Evolutionary conservation across 2,888 invertebrate species (phyloP).

Genomic region (Tachina grossa): DNA sequence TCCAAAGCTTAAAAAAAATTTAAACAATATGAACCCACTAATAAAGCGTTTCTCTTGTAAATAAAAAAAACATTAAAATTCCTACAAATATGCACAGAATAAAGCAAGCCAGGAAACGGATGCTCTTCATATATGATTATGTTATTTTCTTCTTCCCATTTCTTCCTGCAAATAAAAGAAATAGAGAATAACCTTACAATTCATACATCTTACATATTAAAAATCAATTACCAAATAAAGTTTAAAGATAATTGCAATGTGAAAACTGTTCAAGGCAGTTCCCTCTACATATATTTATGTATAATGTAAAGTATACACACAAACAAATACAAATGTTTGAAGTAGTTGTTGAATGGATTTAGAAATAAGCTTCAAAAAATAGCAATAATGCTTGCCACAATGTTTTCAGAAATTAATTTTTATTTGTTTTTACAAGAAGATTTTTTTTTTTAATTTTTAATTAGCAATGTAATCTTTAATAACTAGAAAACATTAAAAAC

Average conservation of each 20-base stretch:
- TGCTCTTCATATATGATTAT: conserved; percentile 4
- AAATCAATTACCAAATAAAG: not conserved
- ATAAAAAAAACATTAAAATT: not conserved
- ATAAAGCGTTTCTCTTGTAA: not conserved
- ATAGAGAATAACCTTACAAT: not conserved
- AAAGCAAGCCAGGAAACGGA: not conserved
- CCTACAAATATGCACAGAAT: not conserved
- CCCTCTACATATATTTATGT: too few species aligned
- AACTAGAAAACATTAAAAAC: too few species aligned
- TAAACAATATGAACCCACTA: conserved; percentile 36
- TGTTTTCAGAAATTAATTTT: too few species aligned
- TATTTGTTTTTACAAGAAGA: too few species aligned
- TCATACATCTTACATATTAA: not conserved
- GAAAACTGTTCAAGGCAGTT: not conserved
- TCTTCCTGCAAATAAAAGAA: not conserved
- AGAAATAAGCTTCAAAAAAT: too few species aligned
- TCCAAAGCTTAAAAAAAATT: not conserved
- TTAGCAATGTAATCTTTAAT: too few species aligned
- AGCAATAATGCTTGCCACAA: too few species aligned
- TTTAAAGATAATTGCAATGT: not conserved
- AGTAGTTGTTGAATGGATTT: too few species aligned
- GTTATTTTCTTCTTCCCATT: not conserved
- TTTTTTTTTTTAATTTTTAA: too few species aligned
- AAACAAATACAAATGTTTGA: too few species aligned
- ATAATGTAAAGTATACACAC: too few species aligned